phyloP scores from a whole-genome alignment of 2,888 invertebrate species.

The Lasioglossum pauxillum region DNA sequence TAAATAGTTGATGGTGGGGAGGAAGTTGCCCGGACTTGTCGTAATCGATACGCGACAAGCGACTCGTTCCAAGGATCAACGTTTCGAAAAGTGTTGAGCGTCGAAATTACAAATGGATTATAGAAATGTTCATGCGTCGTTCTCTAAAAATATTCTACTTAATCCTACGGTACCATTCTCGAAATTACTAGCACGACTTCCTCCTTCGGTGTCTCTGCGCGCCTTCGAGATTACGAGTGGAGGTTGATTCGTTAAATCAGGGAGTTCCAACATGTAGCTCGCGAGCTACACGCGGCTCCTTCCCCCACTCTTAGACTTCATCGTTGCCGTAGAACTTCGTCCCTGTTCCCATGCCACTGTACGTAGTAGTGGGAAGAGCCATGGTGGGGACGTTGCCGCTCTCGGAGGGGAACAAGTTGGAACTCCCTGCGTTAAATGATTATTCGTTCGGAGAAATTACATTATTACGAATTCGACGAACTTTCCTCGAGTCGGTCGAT shows the following conservation, averaged over 20 bases:
- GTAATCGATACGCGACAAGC: neutral
- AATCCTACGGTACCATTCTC: constrained; percentile 1
- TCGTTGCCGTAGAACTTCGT: too few species aligned
- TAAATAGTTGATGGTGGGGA: too few species aligned
- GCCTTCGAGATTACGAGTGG: neutral
- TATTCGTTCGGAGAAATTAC: neutral
- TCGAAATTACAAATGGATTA: constrained; percentile 8
- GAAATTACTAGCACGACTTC: neutral
- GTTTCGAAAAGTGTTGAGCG: neutral
- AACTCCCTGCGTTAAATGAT: neutral
- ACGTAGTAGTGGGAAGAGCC: too few species aligned
- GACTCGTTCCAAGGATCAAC: neutral
- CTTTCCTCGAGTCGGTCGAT: neutral
- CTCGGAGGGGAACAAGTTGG: too few species aligned
- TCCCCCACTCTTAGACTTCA: too few species aligned
- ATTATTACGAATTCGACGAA: neutral
- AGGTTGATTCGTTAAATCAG: neutral
- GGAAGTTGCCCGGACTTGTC: too few species aligned
- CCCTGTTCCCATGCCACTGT: too few species aligned
- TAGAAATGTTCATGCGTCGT: neutral
- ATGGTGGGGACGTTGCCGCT: too few species aligned
- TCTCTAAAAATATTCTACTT: constrained; percentile 23
- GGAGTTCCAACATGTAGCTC: too few species aligned
- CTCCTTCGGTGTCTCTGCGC: neutral
- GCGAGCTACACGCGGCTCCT: too few species aligned